Base-by-base conservation (phyloP, 2,888 invertebrate species). In the Acrobasis suavella region DNA sequence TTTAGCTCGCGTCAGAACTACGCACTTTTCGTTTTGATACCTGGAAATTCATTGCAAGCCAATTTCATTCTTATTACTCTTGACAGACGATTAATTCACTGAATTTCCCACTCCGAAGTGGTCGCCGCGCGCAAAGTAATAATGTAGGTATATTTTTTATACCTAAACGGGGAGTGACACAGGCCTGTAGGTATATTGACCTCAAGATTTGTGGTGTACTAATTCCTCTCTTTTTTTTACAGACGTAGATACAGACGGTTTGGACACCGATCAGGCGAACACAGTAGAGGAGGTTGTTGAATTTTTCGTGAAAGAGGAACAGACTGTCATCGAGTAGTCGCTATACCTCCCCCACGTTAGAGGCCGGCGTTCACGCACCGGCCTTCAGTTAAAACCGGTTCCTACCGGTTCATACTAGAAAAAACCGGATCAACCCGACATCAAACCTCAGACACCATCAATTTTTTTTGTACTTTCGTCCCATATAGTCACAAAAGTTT, bases 221-320 rank as follows among this genome's bases (percentile, higher is more conserved):
- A 22, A 22, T 55, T 5, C 58, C 42, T 51, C 65, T 68, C 70
- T 77, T 72, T 77, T 80, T 73, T 69, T 60, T 91, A 9, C 90
- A 98, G 98, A 97, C 86, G 94, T 97, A 75, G 98, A 98, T 85
- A 98, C 98, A n/a, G 98, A 98, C 89, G 96, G 96, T 83, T 90
- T 98, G 74, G 97, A 97, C 84, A 96, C 96, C 61, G 97, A 98
- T 81, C 93, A 95, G 60, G 94, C 95, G 76, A 97, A 98, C 86
- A 95, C 97, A 78, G 98, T 98, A 85, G 98, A 98, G 85, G 98
- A 99, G 93, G 94, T 96, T 82, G 96, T 99, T 80, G 98, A 99
- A 96, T 98, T 98, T 96, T 97, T 99, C 94, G 95, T 98, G 85
- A 98, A 98, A 94, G 98, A 98, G 94, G 98, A 98, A 94, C 94